Conservation (phyloP, 2,888 invertebrate species). For the Drosophila differens region DNA sequence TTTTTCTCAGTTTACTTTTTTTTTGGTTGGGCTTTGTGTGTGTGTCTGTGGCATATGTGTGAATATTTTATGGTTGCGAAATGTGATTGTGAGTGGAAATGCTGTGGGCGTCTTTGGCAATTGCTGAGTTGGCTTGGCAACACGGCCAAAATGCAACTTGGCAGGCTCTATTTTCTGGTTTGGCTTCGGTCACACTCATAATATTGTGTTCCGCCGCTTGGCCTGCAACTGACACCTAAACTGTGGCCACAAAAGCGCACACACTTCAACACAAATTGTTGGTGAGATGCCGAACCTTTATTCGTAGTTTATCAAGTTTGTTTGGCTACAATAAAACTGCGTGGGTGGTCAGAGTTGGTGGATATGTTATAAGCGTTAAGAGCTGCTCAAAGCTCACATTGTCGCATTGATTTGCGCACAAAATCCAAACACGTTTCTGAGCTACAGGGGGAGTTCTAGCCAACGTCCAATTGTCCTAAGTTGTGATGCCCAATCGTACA, state of each 20-base stretch:
- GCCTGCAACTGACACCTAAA: constrained; percentile 68
- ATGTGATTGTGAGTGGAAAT: constrained; percentile 14
- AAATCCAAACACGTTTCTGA: constrained; percentile 62
- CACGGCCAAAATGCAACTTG: constrained; percentile 31
- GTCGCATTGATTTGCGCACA: constrained; percentile 49
- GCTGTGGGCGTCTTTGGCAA: constrained; percentile 34
- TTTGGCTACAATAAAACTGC: constrained; percentile 47
- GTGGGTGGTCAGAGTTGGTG: constrained; percentile 19
- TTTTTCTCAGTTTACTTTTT: constrained; percentile 3
- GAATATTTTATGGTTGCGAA: constrained; percentile 31
- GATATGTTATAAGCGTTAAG: constrained; percentile 6
- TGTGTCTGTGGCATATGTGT: constrained; percentile 30
- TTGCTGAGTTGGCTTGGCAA: constrained; percentile 46
- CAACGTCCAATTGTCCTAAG: constrained; percentile 48
- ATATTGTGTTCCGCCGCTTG: constrained; percentile 15
- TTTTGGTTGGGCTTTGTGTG: not conserved
- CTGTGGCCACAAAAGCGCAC: constrained; percentile 44
- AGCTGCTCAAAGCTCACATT: constrained; percentile 21
- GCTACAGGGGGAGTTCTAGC: not conserved
- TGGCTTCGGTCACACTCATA: constrained; percentile 24
- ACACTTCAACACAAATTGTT: constrained; percentile 51
- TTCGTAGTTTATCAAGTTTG: constrained; percentile 50
- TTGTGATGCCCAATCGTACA: constrained; percentile 59
- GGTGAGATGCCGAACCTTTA: constrained; percentile 39
- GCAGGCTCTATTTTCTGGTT: constrained; percentile 22